A percentile compares a stretch with the other conserved stretches of the same genome.
phyloP scores from a whole-genome alignment of 2,113 vertebrate genomes.

The Nerophis ophidion region DNA sequence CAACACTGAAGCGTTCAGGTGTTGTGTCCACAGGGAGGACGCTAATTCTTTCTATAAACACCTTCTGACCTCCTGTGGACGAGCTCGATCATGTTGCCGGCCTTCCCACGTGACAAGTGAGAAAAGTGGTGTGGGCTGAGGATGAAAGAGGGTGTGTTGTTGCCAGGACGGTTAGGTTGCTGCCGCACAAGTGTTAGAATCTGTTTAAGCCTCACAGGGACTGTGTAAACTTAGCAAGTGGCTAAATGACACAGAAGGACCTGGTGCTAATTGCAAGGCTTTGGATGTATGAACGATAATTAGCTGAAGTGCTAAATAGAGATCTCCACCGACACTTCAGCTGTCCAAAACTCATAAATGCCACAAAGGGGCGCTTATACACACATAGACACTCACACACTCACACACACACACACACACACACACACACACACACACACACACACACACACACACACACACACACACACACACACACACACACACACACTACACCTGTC shows the following conservation, averaged over 20 bases:
- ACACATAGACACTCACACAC: conserved; percentile 13
- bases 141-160: conserved; percentile 40
- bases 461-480: conserved; percentile 22
- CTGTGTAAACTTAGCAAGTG: conserved; percentile 45
- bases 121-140: conserved; percentile 25
- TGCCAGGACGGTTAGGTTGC: conserved; percentile 43
- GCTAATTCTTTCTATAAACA: conserved; percentile 1
- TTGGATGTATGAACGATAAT: conserved; percentile 54
- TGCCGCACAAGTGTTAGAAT: conserved; percentile 65
- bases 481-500: conserved; percentile 56
- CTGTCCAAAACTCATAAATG: conserved; percentile 70
- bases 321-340: conserved; percentile 63
- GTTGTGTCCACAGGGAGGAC: neutral
- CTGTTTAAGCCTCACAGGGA: conserved; percentile 59
- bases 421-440: conserved; percentile 38
- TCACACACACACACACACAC: conserved; percentile 33
- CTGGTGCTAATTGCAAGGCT: conserved; percentile 40
- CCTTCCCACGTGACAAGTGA: conserved; percentile 33
- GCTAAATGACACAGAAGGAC: conserved; percentile 49
- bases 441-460: conserved; percentile 15
- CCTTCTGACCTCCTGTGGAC: neutral
- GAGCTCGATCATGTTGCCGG: conserved; percentile 12
- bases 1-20: no score
- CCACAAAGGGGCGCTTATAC: conserved; percentile 42
- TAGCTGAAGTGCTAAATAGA: conserved; percentile 68